These are phyloP conservation scores for Diorhabda sublineata DNA, from an alignment of 1,140 invertebrate species.

Conservation along the genomic window DNA sequence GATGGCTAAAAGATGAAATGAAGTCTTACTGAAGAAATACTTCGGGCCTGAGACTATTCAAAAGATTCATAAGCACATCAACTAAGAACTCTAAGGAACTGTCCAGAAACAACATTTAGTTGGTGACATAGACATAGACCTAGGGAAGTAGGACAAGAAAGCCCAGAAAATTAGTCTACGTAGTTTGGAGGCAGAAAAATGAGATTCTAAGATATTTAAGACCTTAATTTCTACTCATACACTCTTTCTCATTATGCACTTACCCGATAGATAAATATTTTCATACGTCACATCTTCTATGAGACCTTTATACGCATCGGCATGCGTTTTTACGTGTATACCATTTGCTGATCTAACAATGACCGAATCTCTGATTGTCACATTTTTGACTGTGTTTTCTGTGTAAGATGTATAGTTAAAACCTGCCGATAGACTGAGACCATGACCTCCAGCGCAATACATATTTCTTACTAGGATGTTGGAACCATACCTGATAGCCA, in stretches of 20 bases:
- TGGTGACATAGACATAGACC: no score
- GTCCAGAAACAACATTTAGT: no score
- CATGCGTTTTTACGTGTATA: conserved; percentile 16
- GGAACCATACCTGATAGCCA: conserved; percentile 14
- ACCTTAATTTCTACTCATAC: no score
- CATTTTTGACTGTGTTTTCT: conserved; percentile 9
- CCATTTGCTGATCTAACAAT: conserved; percentile 12
- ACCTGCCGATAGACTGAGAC: conserved; percentile 17
- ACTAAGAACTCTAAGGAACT: no score
- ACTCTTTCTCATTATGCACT: not conserved
- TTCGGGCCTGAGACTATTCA: no score
- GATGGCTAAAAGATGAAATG: no score
- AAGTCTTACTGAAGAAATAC: no score
- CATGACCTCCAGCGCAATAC: conserved; percentile 16
- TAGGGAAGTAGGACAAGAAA: no score
- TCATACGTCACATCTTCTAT: conserved; percentile 12
- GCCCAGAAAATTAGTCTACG: no score
- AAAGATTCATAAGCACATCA: no score
- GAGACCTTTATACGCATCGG: conserved; percentile 5
- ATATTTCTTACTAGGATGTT: conserved; percentile 15
- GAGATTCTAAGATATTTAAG: no score
- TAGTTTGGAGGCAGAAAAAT: no score
- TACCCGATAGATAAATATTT: conserved; percentile 14
- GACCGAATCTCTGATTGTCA: conserved; percentile 6
- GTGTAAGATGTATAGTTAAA: conserved; percentile 4